Base-by-base conservation (phyloP, 2,113 vertebrate species). In the Pachycephala philippinensis region DNA sequence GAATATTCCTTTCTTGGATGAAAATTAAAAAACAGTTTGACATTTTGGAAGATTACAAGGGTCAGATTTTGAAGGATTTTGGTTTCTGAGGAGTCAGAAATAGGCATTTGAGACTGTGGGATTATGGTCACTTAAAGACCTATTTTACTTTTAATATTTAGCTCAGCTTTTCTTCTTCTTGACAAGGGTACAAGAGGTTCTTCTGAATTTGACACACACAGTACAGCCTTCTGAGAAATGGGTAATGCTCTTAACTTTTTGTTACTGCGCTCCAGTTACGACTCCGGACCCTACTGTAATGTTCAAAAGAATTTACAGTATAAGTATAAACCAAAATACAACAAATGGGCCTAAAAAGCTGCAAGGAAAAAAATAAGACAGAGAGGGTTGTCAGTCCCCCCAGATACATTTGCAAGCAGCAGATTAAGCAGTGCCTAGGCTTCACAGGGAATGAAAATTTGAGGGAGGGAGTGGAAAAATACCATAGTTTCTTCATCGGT, bases 61-160 rank as follows among this genome's bases (percentile, higher is more conserved):
- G 75, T 93, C 78, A 96, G 45, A 74, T 88, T 93, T 93, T 79
- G 42, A 95, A 83, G 45, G 33, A 84, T 77, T 94, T 86, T 42
- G 5, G 23, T 69, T 91, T 45, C 85, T 50, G 50, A 89, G 20
- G 47, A 90, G 63, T 61, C 70, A 90, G 50, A 95, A 90, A 53
- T 6, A 72, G 37, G 42, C 49, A 75, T 74, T 61, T 91, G 65
- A 75, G 59, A 88, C 54, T 70, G 28, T 49, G 44, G 54, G 50
- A 84, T 70, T 57, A 86, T 3, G 47, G 11, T 84, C 8, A 89
- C 49, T 86, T 89, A 45, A 83, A 86, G 47, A 70, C 18, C 45
- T 77, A 42, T 22, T 84, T 90, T 85, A 81, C 14, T 61, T 86
- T 84, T 66, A 84, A 75, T 56, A 59, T 66, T 84, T 87, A 78